These are phyloP conservation scores for Betta splendens DNA, from an alignment of 2,797 vertebrate species.

Conservation along the genomic window DNA sequence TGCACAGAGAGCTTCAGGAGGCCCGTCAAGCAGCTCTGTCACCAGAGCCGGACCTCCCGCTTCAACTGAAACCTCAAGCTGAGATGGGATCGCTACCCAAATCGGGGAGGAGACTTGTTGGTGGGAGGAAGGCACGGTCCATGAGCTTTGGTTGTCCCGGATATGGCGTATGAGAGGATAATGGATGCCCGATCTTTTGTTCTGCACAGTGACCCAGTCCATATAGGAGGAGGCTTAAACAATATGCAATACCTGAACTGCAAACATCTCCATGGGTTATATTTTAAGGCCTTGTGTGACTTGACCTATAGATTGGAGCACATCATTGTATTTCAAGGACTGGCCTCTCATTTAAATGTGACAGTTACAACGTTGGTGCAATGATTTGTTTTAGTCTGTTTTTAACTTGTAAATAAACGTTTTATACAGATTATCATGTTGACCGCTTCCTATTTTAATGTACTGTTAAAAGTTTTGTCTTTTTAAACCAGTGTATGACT, in stretches of 20 bases:
- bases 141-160: conserved; percentile 85
- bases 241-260: not conserved
- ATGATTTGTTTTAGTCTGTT: not conserved
- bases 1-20: conserved; percentile 87
- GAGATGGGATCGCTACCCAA: conserved; percentile 53
- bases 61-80: conserved; percentile 21
- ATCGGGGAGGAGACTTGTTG: conserved; percentile 80
- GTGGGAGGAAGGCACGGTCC: conserved; percentile 82
- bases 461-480: not conserved
- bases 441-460: not conserved
- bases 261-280: not conserved
- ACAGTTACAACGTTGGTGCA: not conserved
- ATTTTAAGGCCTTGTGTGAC: not conserved
- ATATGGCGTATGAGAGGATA: conserved; percentile 42
- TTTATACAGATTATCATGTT: conserved; percentile 50
- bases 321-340: conserved; percentile 4
- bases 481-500: not conserved
- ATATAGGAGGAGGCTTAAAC: not conserved
- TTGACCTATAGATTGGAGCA: not conserved
- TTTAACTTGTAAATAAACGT: conserved; percentile 82
- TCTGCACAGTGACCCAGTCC: not conserved
- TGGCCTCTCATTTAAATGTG: not conserved
- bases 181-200: not conserved
- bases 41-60: conserved; percentile 58
- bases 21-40: conserved; percentile 83